Evolutionary conservation across 2,888 invertebrate genomes (phyloP).

Genomic region (Thereva unica): DNA sequence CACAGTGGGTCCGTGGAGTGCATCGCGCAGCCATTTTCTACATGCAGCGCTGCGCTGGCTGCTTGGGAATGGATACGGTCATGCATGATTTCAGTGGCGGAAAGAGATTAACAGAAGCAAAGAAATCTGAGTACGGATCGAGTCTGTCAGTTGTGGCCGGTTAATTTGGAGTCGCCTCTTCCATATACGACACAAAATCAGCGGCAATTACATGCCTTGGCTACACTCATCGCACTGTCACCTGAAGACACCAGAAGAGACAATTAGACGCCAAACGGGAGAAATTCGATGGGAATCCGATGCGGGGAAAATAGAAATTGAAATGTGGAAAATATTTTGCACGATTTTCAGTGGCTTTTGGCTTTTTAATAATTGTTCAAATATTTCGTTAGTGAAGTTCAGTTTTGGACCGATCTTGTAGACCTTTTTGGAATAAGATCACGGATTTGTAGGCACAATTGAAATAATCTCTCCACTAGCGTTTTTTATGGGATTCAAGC

Average conservation of each 20-base stretch:
- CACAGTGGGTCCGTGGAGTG: background rate
- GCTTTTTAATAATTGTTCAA: too few species aligned
- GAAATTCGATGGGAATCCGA: background rate
- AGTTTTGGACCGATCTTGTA: too few species aligned
- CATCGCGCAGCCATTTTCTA: conserved; percentile 18
- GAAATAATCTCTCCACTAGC: too few species aligned
- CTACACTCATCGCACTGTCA: conserved; percentile 10
- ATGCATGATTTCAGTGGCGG: conserved; percentile 8
- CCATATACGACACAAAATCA: conserved; percentile 13
- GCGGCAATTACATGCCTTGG: conserved; percentile 26
- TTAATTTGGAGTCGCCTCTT: conserved; percentile 11
- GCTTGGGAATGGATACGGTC: conserved; percentile 21
- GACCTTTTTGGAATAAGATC: too few species aligned
- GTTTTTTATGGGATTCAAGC: too few species aligned
- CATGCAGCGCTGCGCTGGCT: background rate
- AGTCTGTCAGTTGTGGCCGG: background rate
- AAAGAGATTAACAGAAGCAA: conserved; percentile 1
- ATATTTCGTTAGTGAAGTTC: too few species aligned
- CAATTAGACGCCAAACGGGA: conserved; percentile 27
- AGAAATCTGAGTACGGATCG: background rate
- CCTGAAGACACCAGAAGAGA: conserved; percentile 21
- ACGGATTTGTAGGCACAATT: too few species aligned
- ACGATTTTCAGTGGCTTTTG: too few species aligned
- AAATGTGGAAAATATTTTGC: too few species aligned
- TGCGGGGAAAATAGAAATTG: background rate